A percentile compares a stretch with the other conserved stretches of the same genome.
These are phyloP conservation scores for Spea bombifrons DNA, from an alignment of 2,113 vertebrate species.

Conservation along the genomic window DNA sequence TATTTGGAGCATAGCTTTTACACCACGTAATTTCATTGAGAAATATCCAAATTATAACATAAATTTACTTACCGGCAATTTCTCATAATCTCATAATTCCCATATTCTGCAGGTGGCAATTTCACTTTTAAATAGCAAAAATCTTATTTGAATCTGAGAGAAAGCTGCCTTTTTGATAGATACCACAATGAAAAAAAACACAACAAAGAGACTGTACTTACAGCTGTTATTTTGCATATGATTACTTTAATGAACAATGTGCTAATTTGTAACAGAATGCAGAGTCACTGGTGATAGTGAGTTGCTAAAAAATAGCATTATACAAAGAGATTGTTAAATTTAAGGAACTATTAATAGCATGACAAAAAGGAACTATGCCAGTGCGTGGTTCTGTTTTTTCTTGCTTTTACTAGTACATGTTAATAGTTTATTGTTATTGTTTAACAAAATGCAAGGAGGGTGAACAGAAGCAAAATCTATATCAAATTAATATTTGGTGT, in stretches of 20 bases:
- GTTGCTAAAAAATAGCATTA: no score
- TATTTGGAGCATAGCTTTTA: no score
- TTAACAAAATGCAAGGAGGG: no score
- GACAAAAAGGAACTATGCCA: no score
- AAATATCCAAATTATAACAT: neutral
- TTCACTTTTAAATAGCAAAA: neutral
- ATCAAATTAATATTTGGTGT: no score
- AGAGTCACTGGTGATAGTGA: no score
- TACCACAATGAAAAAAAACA: neutral
- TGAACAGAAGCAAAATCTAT: no score
- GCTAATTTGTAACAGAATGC: neutral
- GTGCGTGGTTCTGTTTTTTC: no score
- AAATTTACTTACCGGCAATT: neutral
- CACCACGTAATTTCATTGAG: neutral
- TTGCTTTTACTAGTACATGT: no score
- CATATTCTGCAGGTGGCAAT: neutral
- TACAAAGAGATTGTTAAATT: no score
- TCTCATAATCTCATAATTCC: neutral
- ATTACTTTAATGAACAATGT: neutral
- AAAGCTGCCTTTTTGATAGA: neutral
- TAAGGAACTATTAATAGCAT: no score
- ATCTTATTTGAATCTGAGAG: neutral
- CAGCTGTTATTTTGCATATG: neutral
- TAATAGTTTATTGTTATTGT: no score
- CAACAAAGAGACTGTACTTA: neutral